Conservation (phyloP, 1,140 invertebrate species). For the Caenorhabditis inopinata region DNA sequence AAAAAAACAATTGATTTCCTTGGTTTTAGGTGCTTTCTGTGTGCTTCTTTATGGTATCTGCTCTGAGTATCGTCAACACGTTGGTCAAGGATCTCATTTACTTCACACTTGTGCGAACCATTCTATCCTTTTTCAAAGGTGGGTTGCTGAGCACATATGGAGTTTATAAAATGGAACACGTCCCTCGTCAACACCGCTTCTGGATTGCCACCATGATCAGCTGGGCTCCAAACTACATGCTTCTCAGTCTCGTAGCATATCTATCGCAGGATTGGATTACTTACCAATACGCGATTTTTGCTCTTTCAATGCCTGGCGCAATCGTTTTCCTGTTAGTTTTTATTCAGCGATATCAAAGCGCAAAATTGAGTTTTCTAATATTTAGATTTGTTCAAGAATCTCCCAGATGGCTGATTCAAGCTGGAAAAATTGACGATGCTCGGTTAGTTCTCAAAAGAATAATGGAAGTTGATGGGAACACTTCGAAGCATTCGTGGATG, state of each 20-base stretch:
- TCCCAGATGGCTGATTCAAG: slow-evolving; percentile 59
- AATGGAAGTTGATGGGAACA: slow-evolving; percentile 48
- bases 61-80: slow-evolving; percentile 18
- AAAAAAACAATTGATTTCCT: background rate
- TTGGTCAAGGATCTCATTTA: background rate
- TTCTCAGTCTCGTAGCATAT: slow-evolving; percentile 25
- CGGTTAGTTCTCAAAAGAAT: slow-evolving; percentile 52
- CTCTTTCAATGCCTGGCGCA: background rate
- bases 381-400: slow-evolving; percentile 56
- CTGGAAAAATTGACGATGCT: slow-evolving; percentile 56
- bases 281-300: slow-evolving; percentile 23
- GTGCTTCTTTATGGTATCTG: slow-evolving; percentile 1
- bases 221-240: slow-evolving; percentile 40
- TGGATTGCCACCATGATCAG: slow-evolving; percentile 30
- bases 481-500: background rate
- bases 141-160: slow-evolving; percentile 30
- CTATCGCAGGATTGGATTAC: slow-evolving; percentile 36
- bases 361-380: background rate
- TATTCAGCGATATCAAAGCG: background rate
- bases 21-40: slow-evolving; percentile 18
- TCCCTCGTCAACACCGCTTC: slow-evolving; percentile 39
- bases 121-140: slow-evolving; percentile 33
- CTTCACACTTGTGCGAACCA: slow-evolving; percentile 31
- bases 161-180: slow-evolving; percentile 40
- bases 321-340: background rate